Base-by-base conservation (phyloP, 2,888 invertebrate species). In the Andricus quercusramuli region DNA sequence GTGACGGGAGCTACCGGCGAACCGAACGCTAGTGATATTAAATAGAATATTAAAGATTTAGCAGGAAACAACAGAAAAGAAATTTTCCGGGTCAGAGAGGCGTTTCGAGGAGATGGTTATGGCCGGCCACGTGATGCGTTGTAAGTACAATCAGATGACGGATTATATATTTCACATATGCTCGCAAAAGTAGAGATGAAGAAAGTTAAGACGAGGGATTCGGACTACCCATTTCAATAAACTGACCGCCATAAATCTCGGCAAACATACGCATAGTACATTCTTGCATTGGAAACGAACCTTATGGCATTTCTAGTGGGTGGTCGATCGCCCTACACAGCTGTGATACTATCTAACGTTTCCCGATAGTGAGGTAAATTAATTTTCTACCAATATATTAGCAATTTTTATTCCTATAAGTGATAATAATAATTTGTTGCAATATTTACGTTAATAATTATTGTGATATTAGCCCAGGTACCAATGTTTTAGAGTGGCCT, bases 21-120 rank as follows among this genome's bases (percentile, higher is more conserved):
- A 81, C 80, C 84, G 84, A 56, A 56, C 79, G 84, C 78, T 78
- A 77, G 80, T 86, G 87, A 90, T 91, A 90, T 91, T 90, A 91
- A 91, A 90, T 90, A 89, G 90, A 91, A 91, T 90, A 90, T 91
- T 90, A 90, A 91, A 91, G 90, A 91, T 90, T 90, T 88, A 85
- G 85, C 87, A 80, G 83, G 86, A 74, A 51, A 74, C 70, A 56
- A 74, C 76, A 22, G 59, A 17, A 25, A 51, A 22, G 62, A 62
- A 47, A 77, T 25, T 62, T 29, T 65, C 64, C 29, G 17, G 44
- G 25, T 17, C 64, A 62, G 51, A 56, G n/a, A 66, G 66, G 66
- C 25, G 3, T 74, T 74, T 56, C 17, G 59, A 51, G 29, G 64
- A 59, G 64, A 65, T 22, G 59, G 59, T 80, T 80, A 20, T 67